Evolutionary conservation across 2,113 vertebrate species (phyloP), one percentile per base, ranked within the genome.

Genomic region (Echinops telfairi): DNA sequence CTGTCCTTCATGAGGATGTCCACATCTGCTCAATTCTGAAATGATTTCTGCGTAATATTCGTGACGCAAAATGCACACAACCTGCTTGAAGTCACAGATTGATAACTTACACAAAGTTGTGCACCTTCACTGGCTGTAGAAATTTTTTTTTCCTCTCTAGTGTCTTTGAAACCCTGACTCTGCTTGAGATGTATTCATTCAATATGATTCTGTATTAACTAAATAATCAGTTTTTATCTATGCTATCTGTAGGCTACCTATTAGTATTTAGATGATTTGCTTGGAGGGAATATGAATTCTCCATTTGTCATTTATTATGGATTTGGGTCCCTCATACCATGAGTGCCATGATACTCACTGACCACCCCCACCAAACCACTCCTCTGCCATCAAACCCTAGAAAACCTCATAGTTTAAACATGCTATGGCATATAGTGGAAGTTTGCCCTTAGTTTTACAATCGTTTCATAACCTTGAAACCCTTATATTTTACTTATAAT

Each of bases 351-450:
- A 25, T 64, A 29, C 11, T 60, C 3, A 1, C 70, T 76, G 25
- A 76, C 6, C 3, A 43, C 6, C 1, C 33, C 2, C 27, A 75
- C 25, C 38, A 66, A 36, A 82, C 2, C 6, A 58, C 0, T 20
- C 22, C 11, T n/a, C 0, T n/a, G 10, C 16, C 10, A 0, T 19
- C 40, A 14, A 43, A 79, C 0, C 8, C 1, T 2, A 80, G 6
- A 88, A 19, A 1, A 0, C 23, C 22, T 64, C 1, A 31, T 0
- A 53, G 1, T 29, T 40, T 57, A 11, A 27, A 33, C 47, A 40
- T 33, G 22, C 5, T 62, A 0, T 9, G 7, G 4, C 3, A 3
- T 19, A 20, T 68, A 1, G 1, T 11, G 22, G 7, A 4, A 0
- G 1, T 0, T 40, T 75, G 47, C 47, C 47, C 47, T 53, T 53